These are phyloP conservation scores for Nyctalus aviator DNA, from an alignment of 2,797 vertebrate species.

Conservation along the genomic window DNA sequence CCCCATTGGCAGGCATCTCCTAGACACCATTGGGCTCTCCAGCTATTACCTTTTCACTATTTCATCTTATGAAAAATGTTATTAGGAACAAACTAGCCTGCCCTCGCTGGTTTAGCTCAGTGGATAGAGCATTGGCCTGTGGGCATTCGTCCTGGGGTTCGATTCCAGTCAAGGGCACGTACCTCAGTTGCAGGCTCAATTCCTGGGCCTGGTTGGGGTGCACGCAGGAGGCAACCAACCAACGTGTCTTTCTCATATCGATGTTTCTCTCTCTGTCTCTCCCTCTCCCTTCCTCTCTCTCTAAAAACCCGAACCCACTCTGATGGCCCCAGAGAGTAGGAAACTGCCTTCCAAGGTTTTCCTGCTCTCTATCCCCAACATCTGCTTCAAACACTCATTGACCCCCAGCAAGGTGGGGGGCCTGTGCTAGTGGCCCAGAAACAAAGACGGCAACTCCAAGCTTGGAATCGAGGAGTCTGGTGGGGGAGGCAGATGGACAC, in stretches of 20 bases:
- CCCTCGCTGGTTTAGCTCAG: no score
- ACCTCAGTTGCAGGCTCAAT: no score
- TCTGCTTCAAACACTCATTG: not conserved
- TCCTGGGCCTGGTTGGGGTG: no score
- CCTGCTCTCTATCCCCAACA: not conserved
- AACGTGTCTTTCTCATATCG: no score
- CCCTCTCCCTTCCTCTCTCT: no score
- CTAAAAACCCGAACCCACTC: not conserved
- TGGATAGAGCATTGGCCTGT: no score
- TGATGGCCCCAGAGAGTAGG: not conserved
- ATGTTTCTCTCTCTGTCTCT: no score
- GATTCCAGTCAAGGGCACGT: no score
- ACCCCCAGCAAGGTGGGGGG: not conserved
- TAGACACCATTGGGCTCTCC: not conserved
- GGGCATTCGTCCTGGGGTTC: no score
- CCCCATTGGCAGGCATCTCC: not conserved
- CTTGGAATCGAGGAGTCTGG: not conserved
- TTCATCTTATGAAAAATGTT: slow-evolving; percentile 3
- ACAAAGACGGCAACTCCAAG: not conserved
- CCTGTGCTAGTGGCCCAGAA: not conserved
- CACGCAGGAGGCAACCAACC: no score
- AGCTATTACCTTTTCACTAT: not conserved
- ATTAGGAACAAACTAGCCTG: not conserved
- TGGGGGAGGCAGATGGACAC: not conserved
- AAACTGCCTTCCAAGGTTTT: not conserved